Conservation (phyloP, 2,797 vertebrate species). For the Helarctos malayanus region DNA sequence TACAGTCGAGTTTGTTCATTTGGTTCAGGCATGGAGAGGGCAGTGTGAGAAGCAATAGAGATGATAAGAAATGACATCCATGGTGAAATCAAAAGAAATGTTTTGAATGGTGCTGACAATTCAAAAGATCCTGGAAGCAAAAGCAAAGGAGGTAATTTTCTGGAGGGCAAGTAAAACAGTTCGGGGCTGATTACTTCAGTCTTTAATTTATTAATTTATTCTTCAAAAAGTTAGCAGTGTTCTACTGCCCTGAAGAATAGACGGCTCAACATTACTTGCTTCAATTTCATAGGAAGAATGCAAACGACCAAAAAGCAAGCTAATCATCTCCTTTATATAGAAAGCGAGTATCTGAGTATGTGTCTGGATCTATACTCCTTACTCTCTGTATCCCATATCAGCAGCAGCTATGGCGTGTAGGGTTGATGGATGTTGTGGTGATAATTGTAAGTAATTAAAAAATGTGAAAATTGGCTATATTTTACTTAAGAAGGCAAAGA, state of each 20-base stretch:
- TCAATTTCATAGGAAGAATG: slow-evolving; percentile 62
- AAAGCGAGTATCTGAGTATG: background rate
- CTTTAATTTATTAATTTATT: slow-evolving; percentile 80
- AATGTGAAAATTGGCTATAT: slow-evolving; percentile 16
- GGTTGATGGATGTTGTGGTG: background rate
- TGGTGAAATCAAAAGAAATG: slow-evolving; percentile 65
- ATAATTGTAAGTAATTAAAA: slow-evolving; percentile 29
- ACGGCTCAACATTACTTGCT: slow-evolving; percentile 46
- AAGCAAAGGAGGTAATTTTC: slow-evolving; percentile 69
- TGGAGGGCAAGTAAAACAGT: slow-evolving; percentile 70
- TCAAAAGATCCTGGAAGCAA: slow-evolving; percentile 60
- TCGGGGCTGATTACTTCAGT: slow-evolving; percentile 65
- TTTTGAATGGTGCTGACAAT: slow-evolving; percentile 78
- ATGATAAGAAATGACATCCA: slow-evolving; percentile 60
- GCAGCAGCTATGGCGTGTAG: background rate
- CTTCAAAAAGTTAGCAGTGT: slow-evolving; percentile 51
- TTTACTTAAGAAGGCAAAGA: background rate
- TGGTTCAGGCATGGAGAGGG: slow-evolving; percentile 17
- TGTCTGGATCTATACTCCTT: background rate
- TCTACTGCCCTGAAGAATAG: slow-evolving; percentile 62
- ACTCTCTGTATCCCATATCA: background rate
- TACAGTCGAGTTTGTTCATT: slow-evolving; percentile 39
- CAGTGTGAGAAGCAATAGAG: slow-evolving; percentile 1
- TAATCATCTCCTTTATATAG: slow-evolving; percentile 49
- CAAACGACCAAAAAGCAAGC: slow-evolving; percentile 57